Evolutionary conservation across 2,113 vertebrate species (phyloP).

Genomic region (Oncorhynchus tshawytscha): DNA sequence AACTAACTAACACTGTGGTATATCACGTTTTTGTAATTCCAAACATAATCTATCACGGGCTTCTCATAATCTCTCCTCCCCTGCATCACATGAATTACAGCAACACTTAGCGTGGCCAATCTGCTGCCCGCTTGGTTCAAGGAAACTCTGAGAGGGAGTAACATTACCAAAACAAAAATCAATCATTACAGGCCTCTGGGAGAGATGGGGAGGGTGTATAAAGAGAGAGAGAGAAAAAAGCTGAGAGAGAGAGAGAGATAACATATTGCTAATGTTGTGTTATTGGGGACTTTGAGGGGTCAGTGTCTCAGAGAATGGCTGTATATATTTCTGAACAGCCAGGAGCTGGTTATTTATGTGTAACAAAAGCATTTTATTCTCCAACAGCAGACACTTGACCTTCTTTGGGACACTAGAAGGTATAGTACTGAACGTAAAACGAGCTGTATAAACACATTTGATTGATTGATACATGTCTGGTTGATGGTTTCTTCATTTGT

Average conservation of each 20-base stretch:
- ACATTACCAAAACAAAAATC: conserved; percentile 56
- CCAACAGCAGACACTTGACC: conserved; percentile 18
- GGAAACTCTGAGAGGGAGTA: conserved; percentile 28
- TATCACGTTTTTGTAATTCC: conserved; percentile 10
- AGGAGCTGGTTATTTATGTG: conserved; percentile 57
- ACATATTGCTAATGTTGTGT: conserved; percentile 40
- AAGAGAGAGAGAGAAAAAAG: conserved; percentile 30
- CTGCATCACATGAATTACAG: conserved; percentile 33
- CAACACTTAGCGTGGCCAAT: conserved; percentile 28
- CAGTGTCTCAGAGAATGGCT: conserved; percentile 54
- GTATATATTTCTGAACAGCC: conserved; percentile 48
- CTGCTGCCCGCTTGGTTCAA: conserved; percentile 40
- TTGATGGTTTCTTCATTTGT: no score
- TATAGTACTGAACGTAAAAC: no score
- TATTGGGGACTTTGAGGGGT: conserved; percentile 58
- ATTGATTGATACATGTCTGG: no score
- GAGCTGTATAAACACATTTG: no score
- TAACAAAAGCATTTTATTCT: conserved; percentile 36
- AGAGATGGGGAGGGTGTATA: conserved; percentile 10
- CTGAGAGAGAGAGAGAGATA: conserved; percentile 32
- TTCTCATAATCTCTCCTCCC: conserved; percentile 11
- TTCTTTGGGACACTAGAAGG: not conserved
- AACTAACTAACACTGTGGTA: not conserved
- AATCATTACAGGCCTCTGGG: conserved; percentile 17
- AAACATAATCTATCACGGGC: conserved; percentile 13